Evolutionary conservation across 2,888 invertebrate genomes (phyloP).

Genomic region (Drosophila affinis): DNA sequence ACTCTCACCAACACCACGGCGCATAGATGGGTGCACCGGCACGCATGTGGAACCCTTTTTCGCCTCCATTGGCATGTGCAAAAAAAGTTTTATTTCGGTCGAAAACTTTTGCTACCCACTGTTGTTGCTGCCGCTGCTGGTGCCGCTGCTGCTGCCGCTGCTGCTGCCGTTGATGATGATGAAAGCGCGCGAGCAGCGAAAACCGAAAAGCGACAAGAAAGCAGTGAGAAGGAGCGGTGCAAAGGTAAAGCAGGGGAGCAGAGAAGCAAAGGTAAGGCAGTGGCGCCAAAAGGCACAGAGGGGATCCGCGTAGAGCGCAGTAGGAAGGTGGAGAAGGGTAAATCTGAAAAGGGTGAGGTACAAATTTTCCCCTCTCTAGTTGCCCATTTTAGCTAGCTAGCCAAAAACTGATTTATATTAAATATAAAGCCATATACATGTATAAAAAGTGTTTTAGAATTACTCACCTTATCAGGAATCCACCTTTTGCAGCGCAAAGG

Average conservation of each 20-base stretch:
- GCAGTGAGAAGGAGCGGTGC: not conserved
- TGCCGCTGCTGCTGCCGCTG: conserved; percentile 25
- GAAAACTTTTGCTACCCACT: conserved; percentile 67
- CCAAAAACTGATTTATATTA: not conserved
- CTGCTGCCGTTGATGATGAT: conserved; percentile 73
- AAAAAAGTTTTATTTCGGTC: conserved; percentile 56
- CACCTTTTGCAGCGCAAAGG: not conserved
- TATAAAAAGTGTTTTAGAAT: not conserved
- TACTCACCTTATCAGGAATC: not conserved
- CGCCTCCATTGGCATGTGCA: conserved; percentile 69
- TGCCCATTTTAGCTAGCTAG: not conserved
- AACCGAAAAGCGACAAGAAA: conserved; percentile 28
- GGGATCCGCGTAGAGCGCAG: not conserved
- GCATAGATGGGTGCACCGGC: conserved; percentile 65
- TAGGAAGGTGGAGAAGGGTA: not conserved
- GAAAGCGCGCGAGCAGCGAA: conserved; percentile 62
- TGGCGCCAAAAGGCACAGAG: not conserved
- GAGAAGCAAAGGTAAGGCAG: not conserved
- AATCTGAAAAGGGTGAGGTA: not conserved
- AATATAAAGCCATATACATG: not conserved
- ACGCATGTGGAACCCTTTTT: conserved; percentile 77
- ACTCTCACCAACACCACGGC: conserved; percentile 22
- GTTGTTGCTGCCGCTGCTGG: conserved; percentile 13
- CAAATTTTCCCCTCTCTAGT: not conserved
- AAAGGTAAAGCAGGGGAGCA: not conserved